Base-by-base conservation (phyloP, 1,140 invertebrate species). In the Orchesella cincta region DNA sequence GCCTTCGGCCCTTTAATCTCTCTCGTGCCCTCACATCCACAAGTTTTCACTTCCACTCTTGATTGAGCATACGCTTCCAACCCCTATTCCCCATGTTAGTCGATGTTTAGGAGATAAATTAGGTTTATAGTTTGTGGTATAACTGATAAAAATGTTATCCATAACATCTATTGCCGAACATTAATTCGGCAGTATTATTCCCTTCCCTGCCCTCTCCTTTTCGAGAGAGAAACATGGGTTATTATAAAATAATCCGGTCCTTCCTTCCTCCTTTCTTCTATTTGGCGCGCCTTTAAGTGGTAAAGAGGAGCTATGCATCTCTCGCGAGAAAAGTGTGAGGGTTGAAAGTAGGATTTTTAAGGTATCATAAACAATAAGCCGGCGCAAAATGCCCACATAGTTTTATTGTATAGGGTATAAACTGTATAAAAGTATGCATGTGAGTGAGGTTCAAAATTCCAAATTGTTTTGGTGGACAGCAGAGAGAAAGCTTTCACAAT, bases 381-480 rank as follows among this genome's bases (percentile, higher is more conserved):
- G n/a, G n/a, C 20, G 8, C 8, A 12, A 46, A 46, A 20, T 46
- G 39, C 39, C 39, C n/a, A n/a, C n/a, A n/a, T n/a, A n/a, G n/a
- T n/a, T n/a, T n/a, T n/a, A n/a, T n/a, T n/a, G n/a, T n/a, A n/a
- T n/a, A n/a, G n/a, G n/a, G n/a, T n/a, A n/a, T n/a, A n/a, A n/a
- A n/a, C n/a, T n/a, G n/a, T n/a, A n/a, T n/a, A n/a, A n/a, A n/a
- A n/a, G n/a, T n/a, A n/a, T n/a, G n/a, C n/a, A n/a, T n/a, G n/a
- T n/a, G n/a, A n/a, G n/a, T n/a, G n/a, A n/a, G n/a, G n/a, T n/a
- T 8, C 8, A 46, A 23, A 26, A 57, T 5, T 14, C 52, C 23
- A 57, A 57, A 57, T 57, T 57, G 52, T 57, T 57, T 57, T 57
- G 23, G 8, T 23, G 52, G 52, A 23, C 52, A n/a, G n/a, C 23